These are phyloP conservation scores for Semnopithecus entellus DNA, from an alignment of 2,113 vertebrate species.

Conservation along the genomic window DNA sequence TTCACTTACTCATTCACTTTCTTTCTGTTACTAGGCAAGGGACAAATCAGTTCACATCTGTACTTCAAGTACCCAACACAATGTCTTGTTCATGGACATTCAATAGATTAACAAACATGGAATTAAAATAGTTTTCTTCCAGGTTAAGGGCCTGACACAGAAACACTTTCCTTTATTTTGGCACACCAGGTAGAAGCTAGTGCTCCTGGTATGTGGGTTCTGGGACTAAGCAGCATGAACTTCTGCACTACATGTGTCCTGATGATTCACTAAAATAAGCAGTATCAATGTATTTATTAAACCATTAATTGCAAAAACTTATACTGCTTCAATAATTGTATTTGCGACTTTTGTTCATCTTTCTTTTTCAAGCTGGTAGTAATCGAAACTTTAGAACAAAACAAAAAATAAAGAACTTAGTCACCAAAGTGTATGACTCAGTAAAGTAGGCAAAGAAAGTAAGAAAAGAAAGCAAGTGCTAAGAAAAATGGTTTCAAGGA, in stretches of 20 bases:
- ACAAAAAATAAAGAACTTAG: not conserved
- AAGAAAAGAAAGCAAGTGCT: not conserved
- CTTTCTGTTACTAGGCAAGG: not conserved
- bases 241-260: not conserved
- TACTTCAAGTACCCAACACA: not conserved
- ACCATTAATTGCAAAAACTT: not conserved
- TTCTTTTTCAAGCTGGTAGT: not conserved
- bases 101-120: not conserved
- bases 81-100: not conserved
- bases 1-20: not conserved
- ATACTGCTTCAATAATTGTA: not conserved
- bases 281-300: not conserved
- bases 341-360: not conserved
- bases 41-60: not conserved
- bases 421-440: slow-evolving; percentile 28
- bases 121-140: not conserved
- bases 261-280: not conserved
- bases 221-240: not conserved
- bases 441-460: not conserved
- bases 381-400: not conserved
- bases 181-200: not conserved
- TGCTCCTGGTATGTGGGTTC: not conserved
- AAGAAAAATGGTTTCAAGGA: not conserved
- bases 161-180: not conserved
- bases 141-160: not conserved